Conservation (phyloP, 1,140 invertebrate genomes). For the Ericerus pela region DNA sequence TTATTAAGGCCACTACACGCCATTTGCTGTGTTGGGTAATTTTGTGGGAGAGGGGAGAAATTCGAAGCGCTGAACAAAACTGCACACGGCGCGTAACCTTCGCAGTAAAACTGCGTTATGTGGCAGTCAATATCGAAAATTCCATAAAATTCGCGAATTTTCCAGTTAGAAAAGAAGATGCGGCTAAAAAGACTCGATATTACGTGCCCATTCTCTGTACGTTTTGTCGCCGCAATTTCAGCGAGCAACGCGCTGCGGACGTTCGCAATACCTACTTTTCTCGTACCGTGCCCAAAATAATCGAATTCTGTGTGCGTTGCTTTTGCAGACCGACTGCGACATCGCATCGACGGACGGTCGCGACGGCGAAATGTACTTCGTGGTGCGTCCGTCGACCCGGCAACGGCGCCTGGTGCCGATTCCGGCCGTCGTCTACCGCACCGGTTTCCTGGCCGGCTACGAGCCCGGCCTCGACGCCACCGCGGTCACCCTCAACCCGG, state of each 20-base stretch:
- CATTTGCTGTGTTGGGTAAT: too few species aligned
- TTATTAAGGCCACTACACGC: too few species aligned
- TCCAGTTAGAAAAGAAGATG: too few species aligned
- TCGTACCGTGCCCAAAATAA: not conserved
- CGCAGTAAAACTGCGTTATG: too few species aligned
- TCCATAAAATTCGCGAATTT: too few species aligned
- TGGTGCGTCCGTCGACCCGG: slow-evolving; percentile 56
- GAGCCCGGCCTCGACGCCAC: slow-evolving; percentile 67
- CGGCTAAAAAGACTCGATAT: too few species aligned
- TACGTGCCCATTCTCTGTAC: too few species aligned
- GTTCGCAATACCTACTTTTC: not conserved
- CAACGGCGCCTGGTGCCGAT: slow-evolving; percentile 63
- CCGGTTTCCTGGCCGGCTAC: slow-evolving; percentile 60
- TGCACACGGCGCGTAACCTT: too few species aligned
- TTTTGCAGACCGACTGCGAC: slow-evolving; percentile 53
- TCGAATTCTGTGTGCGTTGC: not conserved
- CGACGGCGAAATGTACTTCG: slow-evolving; percentile 71
- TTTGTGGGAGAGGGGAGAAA: too few species aligned
- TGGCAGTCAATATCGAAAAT: too few species aligned
- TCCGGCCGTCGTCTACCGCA: slow-evolving; percentile 59
- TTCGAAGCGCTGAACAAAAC: too few species aligned
- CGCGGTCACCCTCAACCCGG: slow-evolving; percentile 51
- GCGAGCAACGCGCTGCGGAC: not conserved
- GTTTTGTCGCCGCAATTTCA: too few species aligned
- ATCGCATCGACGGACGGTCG: slow-evolving; percentile 49